Evolutionary conservation across 2,888 invertebrate genomes (phyloP).

Genomic region (Sericinus montela): DNA sequence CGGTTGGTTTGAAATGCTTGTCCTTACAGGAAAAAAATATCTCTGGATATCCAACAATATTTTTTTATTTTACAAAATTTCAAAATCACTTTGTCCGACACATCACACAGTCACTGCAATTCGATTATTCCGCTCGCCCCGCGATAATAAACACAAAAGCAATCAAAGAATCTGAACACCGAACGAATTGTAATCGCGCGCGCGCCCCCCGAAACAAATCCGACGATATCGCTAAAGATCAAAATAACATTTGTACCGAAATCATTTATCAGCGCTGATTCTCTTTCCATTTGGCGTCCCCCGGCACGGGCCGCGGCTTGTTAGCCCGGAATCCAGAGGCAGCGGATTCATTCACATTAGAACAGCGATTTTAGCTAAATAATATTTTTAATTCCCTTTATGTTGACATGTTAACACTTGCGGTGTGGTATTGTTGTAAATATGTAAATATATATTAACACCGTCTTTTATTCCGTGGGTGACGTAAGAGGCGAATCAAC

Average conservation of each 20-base stretch:
- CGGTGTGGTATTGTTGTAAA: no score
- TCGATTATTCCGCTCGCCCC: background rate
- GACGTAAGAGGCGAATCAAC: no score
- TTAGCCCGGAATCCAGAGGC: slow-evolving; percentile 19
- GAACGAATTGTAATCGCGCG: slow-evolving; percentile 49
- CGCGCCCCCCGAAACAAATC: slow-evolving; percentile 64
- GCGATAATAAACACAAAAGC: slow-evolving; percentile 21
- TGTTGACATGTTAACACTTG: no score
- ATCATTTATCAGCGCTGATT: slow-evolving; percentile 74
- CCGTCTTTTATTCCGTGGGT: no score
- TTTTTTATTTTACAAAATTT: background rate
- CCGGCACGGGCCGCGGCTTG: slow-evolving; percentile 37
- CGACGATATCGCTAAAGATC: slow-evolving; percentile 66
- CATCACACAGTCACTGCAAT: background rate
- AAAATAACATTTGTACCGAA: slow-evolving; percentile 74
- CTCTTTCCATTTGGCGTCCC: slow-evolving; percentile 68
- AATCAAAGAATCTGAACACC: slow-evolving; percentile 40
- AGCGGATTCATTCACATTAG: background rate
- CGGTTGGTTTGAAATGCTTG: no score
- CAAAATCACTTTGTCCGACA: background rate
- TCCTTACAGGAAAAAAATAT: no score
- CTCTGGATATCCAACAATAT: no score
- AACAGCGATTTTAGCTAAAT: no score
- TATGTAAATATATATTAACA: no score
- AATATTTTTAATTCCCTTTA: no score